These are phyloP conservation scores for Vesta saturnalis DNA, from an alignment of 2,888 invertebrate genomes.

Conservation along the genomic window DNA sequence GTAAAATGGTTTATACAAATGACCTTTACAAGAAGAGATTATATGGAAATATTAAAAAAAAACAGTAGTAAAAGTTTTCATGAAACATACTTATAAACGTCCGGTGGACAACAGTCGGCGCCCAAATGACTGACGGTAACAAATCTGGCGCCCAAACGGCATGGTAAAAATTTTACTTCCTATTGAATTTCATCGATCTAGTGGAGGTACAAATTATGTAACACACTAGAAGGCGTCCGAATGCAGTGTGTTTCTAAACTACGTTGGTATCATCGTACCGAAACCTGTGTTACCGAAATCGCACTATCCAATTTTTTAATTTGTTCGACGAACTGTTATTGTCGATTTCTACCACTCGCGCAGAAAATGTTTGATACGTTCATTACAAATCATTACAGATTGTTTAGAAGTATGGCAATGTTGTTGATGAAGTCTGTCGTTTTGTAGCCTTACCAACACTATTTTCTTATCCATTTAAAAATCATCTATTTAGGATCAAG, in stretches of 20 bases:
- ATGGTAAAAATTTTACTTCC: not conserved
- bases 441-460: too few species aligned
- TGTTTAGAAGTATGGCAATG: not conserved
- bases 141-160: too few species aligned
- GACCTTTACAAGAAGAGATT: too few species aligned
- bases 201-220: not conserved
- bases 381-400: not conserved
- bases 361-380: too few species aligned
- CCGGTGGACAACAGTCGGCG: too few species aligned
- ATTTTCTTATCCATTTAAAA: not conserved
- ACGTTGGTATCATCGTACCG: not conserved
- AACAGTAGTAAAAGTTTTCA: too few species aligned
- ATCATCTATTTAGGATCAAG: not conserved
- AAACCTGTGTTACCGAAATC: not conserved
- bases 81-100: too few species aligned
- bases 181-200: not conserved
- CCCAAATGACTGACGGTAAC: too few species aligned
- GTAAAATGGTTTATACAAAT: too few species aligned
- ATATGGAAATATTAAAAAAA: too few species aligned
- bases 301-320: not conserved
- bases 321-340: not conserved
- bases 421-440: not conserved
- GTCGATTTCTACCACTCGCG: not conserved
- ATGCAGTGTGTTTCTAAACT: not conserved
- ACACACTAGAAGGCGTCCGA: not conserved